phyloP scores from a whole-genome alignment of 2,113 vertebrate genomes.

The Trogon melanurus region DNA sequence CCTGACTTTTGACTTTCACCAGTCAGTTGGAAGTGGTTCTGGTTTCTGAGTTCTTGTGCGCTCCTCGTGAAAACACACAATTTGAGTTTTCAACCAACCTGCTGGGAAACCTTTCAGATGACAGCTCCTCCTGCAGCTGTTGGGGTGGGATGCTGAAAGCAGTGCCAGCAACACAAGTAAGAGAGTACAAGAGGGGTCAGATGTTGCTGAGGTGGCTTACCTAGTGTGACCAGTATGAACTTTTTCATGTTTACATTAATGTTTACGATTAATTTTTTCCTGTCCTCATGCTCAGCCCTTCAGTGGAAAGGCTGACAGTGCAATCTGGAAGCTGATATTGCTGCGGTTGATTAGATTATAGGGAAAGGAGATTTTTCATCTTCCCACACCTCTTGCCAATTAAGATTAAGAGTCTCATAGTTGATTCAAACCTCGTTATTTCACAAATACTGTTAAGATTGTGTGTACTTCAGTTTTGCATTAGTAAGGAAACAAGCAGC shows the following conservation, averaged over 20 bases:
- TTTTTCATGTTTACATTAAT: not conserved
- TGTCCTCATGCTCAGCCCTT: not conserved
- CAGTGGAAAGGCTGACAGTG: not conserved
- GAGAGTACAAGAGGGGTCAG: not conserved
- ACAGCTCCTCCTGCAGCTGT: not conserved
- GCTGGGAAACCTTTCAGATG: not conserved
- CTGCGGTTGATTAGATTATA: constrained; percentile 19
- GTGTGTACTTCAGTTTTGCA: not conserved
- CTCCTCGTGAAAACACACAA: not conserved
- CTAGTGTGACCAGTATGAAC: not conserved
- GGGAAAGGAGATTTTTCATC: constrained; percentile 1
- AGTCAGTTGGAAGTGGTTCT: not conserved
- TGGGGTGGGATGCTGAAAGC: not conserved
- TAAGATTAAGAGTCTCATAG: not conserved
- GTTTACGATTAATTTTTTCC: not conserved
- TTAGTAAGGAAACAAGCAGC: not conserved
- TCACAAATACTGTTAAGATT: not conserved
- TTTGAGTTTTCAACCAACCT: not conserved
- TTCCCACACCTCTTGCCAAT: not conserved
- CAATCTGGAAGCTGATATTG: not conserved
- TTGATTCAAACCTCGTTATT: constrained; percentile 14
- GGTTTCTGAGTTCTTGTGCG: not conserved
- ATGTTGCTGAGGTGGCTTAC: not conserved
- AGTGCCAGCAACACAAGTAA: not conserved
- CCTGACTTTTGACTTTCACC: not conserved